Conservation (phyloP, 1,140 invertebrate genomes). For the Drosophila bipectinata region DNA sequence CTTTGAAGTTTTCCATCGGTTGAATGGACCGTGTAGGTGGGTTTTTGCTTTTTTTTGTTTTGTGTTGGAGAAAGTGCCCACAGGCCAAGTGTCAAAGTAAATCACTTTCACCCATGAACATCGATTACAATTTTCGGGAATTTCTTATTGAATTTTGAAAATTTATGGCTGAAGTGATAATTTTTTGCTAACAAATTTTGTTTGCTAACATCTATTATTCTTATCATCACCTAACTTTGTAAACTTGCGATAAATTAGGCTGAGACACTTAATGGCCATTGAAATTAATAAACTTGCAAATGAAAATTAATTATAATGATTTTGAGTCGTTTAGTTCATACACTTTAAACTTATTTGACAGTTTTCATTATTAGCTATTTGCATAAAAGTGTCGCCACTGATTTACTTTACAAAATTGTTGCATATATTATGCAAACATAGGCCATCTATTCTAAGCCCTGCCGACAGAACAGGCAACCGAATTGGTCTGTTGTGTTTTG, state of each 20-base stretch:
- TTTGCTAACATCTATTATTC: not conserved
- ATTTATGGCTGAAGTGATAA: constrained; percentile 22
- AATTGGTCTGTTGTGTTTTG: constrained; percentile 26
- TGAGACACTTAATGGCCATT: not conserved
- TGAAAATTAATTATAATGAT: not conserved
- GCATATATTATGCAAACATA: constrained; percentile 32
- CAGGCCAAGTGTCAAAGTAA: constrained; percentile 50
- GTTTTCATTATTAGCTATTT: constrained; percentile 32
- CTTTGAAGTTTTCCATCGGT: constrained; percentile 30
- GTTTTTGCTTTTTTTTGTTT: not conserved
- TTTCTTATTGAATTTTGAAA: constrained; percentile 18
- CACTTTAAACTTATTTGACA: constrained; percentile 13
- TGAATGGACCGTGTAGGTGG: constrained; percentile 16
- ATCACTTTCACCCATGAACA: constrained; percentile 50
- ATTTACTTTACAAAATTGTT: constrained; percentile 18
- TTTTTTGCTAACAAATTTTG: not conserved
- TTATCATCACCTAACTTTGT: not conserved
- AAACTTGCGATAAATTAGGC: not conserved
- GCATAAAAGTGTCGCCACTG: constrained; percentile 32
- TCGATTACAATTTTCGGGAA: constrained; percentile 48
- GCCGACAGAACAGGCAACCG: constrained; percentile 17
- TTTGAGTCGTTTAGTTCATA: not conserved
- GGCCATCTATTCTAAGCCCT: constrained; percentile 23
- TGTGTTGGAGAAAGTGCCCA: constrained; percentile 4
- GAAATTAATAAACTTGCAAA: not conserved